Conservation (phyloP, 2,797 vertebrate genomes). For the Acrossocheilus fasciatus region DNA sequence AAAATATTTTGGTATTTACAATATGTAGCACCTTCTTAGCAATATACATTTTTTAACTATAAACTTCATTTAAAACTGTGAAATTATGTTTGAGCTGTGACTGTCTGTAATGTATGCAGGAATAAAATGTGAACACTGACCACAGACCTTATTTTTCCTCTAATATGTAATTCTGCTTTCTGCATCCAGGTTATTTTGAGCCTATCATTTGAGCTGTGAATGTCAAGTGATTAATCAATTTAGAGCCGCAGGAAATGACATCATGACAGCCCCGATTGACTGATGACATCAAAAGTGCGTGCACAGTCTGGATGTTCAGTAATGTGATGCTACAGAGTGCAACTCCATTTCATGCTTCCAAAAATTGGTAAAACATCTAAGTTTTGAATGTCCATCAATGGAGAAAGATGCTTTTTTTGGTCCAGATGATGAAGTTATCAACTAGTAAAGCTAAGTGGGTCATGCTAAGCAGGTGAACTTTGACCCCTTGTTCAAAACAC, state of each 20-base stretch:
- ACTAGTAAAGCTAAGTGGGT: not conserved
- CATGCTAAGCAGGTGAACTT: not conserved
- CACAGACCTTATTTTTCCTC: not conserved
- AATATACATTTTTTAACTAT: too few relatives aligned
- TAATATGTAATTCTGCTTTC: not conserved
- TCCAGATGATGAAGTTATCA: too few relatives aligned
- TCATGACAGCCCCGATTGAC: not conserved
- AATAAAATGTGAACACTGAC: not conserved
- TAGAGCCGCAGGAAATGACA: not conserved
- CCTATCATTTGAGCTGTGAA: constrained; percentile 1
- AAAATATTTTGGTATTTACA: too few relatives aligned
- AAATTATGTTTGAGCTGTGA: not conserved
- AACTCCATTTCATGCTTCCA: not conserved
- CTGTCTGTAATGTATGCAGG: not conserved
- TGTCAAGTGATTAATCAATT: constrained; percentile 12
- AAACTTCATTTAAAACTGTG: too few relatives aligned
- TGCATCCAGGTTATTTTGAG: constrained; percentile 7
- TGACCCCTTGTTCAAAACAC: not conserved
- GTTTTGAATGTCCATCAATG: not conserved
- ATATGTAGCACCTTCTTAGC: too few relatives aligned
- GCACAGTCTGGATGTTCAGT: not conserved
- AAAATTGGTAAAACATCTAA: not conserved
- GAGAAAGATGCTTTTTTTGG: not conserved
- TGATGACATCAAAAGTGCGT: not conserved
- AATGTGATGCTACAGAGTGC: not conserved